A percentile compares a stretch with the other conserved stretches of the same genome.
Conservation (phyloP, 2,113 vertebrate genomes). For the Maccullochella peelii region DNA sequence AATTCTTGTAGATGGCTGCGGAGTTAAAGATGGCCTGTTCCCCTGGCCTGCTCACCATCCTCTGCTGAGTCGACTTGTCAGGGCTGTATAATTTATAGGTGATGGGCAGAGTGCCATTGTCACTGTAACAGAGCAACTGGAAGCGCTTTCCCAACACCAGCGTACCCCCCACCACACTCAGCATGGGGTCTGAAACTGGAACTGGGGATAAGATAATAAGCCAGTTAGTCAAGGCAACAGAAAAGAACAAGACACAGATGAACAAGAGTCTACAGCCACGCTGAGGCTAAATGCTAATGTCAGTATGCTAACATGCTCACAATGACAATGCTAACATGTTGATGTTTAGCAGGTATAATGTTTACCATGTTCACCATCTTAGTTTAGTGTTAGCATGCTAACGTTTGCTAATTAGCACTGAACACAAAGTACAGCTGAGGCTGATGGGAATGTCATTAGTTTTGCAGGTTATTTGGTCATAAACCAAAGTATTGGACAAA, state of each 20-base stretch:
- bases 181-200: constrained; percentile 59
- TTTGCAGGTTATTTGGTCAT: too few relatives aligned
- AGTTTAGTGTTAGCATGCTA: background rate
- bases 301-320: background rate
- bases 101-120: constrained; percentile 77
- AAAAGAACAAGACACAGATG: background rate
- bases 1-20: constrained; percentile 47
- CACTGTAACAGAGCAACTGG: constrained; percentile 74
- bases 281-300: background rate
- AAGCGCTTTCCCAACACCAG: constrained; percentile 76
- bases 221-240: constrained; percentile 1
- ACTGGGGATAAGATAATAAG: constrained; percentile 50
- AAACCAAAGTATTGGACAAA: too few relatives aligned
- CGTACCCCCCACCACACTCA: constrained; percentile 66
- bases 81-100: constrained; percentile 58
- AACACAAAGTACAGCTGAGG: too few relatives aligned
- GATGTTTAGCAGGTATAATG: background rate
- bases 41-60: background rate
- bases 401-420: background rate
- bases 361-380: background rate
- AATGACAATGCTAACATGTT: background rate
- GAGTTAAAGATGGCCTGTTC: constrained; percentile 70
- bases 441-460: too few relatives aligned
- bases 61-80: rapidly evolving
- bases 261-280: background rate